Evolutionary conservation across 2,888 invertebrate genomes (phyloP).

Genomic region (Dasypogon diadema): DNA sequence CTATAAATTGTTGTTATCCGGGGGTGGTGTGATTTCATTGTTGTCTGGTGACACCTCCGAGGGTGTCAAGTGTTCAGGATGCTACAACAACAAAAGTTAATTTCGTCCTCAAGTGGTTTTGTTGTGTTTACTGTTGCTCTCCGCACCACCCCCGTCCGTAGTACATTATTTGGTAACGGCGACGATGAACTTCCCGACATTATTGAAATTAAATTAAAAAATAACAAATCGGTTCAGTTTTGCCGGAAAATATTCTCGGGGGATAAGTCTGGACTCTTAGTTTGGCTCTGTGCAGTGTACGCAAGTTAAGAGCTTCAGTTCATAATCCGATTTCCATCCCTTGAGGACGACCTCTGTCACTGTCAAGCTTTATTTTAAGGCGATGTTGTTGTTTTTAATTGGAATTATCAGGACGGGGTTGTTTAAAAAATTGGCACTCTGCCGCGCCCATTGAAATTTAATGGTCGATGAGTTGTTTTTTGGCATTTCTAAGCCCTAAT

Average conservation of each 20-base stretch:
- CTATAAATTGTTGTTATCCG: neutral
- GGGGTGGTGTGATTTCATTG: conserved; percentile 15
- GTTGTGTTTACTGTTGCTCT: conserved; percentile 33
- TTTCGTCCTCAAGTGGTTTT: conserved; percentile 43
- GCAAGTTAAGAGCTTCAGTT: conserved; percentile 10
- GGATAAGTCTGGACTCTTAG: neutral
- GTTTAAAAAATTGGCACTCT: neutral
- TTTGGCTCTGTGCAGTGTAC: conserved; percentile 4
- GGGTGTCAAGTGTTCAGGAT: neutral
- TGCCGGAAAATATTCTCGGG: neutral
- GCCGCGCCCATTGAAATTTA: conserved; percentile 11
- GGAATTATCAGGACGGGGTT: conserved; percentile 31
- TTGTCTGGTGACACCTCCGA: conserved; percentile 27
- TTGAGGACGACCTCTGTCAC: conserved; percentile 19
- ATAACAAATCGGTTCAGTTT: conserved; percentile 35
- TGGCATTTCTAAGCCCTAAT: neutral
- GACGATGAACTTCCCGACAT: conserved; percentile 9
- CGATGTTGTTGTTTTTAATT: conserved; percentile 47
- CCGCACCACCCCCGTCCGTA: conserved; percentile 3
- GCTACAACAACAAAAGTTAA: conserved; percentile 47
- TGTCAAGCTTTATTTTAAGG: conserved; percentile 11
- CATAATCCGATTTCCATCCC: conserved; percentile 42
- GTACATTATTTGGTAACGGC: neutral
- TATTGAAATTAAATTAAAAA: conserved; percentile 50
- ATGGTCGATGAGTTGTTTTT: conserved; percentile 12